phyloP scores from a whole-genome alignment of 2,797 vertebrate genomes.

The Numenius phaeopus region DNA sequence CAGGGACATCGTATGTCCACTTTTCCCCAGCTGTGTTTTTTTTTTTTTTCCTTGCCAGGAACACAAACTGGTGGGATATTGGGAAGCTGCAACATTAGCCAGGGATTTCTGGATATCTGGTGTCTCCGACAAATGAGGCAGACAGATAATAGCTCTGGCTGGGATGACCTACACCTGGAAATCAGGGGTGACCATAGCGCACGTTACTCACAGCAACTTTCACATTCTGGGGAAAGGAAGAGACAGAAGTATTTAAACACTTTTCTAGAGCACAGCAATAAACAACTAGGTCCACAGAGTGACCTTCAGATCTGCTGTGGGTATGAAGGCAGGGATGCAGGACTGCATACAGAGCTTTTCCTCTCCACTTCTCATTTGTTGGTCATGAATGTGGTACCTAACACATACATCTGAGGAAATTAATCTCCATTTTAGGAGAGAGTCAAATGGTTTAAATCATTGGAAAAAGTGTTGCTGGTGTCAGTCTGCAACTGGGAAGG shows the following conservation, averaged over 20 bases:
- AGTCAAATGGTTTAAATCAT: not conserved
- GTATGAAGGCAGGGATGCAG: not conserved
- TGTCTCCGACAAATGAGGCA: not conserved
- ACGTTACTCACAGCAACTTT: not conserved
- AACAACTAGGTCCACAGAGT: not conserved
- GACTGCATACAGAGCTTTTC: not conserved
- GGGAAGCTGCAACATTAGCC: not conserved
- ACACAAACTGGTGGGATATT: not conserved
- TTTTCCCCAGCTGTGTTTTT: not conserved
- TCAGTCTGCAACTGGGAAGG: not conserved
- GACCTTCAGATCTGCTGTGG: not conserved
- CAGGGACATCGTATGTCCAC: not conserved
- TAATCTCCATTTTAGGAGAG: not conserved
- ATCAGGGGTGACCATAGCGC: accelerated
- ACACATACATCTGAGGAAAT: not conserved
- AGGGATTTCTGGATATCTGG: not conserved
- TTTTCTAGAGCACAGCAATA: not conserved
- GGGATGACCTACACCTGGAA: not conserved
- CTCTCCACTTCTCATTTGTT: not conserved
- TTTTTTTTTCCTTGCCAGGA: not conserved
- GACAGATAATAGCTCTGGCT: not conserved
- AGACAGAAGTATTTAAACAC: not conserved
- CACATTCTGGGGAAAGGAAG: not conserved
- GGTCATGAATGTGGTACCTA: accelerated
- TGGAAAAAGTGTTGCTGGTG: not conserved